Conservation (phyloP, 2,113 vertebrate genomes). For the Zosterops lateralis region DNA sequence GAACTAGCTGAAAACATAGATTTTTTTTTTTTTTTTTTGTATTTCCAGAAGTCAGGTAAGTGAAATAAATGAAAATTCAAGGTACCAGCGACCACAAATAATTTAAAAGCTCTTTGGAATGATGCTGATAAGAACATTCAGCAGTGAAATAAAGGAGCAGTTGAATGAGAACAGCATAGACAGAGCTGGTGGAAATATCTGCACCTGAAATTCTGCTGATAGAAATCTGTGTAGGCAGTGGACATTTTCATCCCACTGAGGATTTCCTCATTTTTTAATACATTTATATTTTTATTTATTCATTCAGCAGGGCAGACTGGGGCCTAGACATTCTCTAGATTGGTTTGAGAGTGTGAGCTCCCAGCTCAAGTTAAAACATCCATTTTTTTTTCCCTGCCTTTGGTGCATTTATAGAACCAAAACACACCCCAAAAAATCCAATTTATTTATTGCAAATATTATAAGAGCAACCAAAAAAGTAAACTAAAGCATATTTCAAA, state of each 20-base stretch:
- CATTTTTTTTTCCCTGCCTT: neutral
- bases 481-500: neutral
- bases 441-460: neutral
- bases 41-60: neutral
- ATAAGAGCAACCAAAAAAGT: neutral
- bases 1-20: neutral
- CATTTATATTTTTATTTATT: neutral
- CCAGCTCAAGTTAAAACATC: neutral
- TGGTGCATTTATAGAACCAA: neutral
- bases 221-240: neutral
- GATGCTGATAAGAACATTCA: neutral
- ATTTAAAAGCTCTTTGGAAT: neutral
- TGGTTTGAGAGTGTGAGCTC: neutral
- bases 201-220: neutral
- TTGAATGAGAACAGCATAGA: neutral
- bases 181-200: neutral
- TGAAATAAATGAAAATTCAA: slow-evolving; percentile 7
- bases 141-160: neutral
- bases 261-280: neutral
- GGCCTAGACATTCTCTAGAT: neutral
- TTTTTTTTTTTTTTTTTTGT: slow-evolving; percentile 7
- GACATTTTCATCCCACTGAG: neutral
- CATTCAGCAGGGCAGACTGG: neutral
- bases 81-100: neutral
- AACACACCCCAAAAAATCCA: neutral